phyloP scores from a whole-genome alignment of 2,113 vertebrate genomes.

The Chloropsis cyanopogon region DNA sequence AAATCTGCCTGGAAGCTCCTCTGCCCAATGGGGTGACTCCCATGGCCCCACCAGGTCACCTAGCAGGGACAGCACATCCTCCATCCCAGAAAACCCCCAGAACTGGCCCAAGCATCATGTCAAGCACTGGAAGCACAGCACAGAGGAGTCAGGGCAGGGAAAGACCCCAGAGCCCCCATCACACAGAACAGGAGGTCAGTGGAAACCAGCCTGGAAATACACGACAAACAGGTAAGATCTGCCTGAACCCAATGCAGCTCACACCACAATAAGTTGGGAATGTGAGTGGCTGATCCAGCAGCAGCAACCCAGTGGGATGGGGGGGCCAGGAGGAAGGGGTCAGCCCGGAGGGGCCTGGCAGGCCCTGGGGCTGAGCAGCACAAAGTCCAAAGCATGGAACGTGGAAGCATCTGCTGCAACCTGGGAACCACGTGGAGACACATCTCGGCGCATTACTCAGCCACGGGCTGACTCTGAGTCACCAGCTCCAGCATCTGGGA shows the following conservation, averaged over 20 bases:
- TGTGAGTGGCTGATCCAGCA: rapidly evolving
- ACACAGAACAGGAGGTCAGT: neutral
- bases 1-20: neutral
- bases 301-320: neutral
- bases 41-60: rapidly evolving
- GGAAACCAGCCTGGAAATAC: neutral
- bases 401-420: neutral
- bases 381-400: neutral
- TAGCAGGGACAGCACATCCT: neutral
- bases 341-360: neutral
- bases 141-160: neutral
- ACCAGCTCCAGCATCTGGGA: constrained; percentile 1
- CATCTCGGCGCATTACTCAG: constrained; percentile 30
- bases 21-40: neutral
- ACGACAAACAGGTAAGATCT: neutral
- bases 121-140: neutral
- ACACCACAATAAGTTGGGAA: rapidly evolving
- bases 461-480: constrained; percentile 53
- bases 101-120: rapidly evolving
- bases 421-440: constrained; percentile 12
- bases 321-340: neutral
- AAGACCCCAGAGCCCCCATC: neutral
- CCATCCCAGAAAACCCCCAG: neutral
- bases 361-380: neutral
- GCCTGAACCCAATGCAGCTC: neutral